Conservation (phyloP, 2,888 invertebrate genomes). For the Dexiosoma caninum region DNA sequence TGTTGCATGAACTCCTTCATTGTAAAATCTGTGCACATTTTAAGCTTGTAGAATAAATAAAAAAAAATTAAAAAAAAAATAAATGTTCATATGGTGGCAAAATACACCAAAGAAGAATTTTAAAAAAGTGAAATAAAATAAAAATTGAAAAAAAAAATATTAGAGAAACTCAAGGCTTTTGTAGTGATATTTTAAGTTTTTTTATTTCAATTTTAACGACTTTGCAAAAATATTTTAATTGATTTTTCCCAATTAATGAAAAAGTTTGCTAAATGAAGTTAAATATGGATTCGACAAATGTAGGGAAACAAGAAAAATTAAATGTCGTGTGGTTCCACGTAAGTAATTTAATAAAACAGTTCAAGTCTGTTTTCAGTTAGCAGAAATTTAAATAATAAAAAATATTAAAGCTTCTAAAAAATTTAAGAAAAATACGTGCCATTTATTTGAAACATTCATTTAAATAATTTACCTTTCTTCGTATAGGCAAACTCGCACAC, state of each 20-base stretch:
- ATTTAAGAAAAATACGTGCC: too few relatives aligned
- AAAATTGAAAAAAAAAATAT: neutral
- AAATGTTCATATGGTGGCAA: neutral
- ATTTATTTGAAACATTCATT: too few relatives aligned
- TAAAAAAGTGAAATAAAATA: slow-evolving; percentile 25
- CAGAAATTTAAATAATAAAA: too few relatives aligned
- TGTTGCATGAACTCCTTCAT: slow-evolving; percentile 20
- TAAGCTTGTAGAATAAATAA: neutral
- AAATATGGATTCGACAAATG: neutral
- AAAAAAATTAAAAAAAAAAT: neutral
- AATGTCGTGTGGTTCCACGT: too few relatives aligned
- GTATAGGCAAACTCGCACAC: too few relatives aligned
- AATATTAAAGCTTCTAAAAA: too few relatives aligned
- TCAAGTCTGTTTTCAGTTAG: too few relatives aligned
- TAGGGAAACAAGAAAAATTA: too few relatives aligned
- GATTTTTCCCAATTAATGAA: slow-evolving; percentile 33
- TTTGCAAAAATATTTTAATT: slow-evolving; percentile 4
- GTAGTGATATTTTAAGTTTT: neutral
- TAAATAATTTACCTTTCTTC: too few relatives aligned
- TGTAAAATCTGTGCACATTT: slow-evolving; percentile 21
- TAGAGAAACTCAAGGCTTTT: neutral
- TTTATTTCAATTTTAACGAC: neutral
- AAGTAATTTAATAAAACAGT: too few relatives aligned
- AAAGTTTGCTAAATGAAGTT: too few relatives aligned
- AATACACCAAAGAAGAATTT: neutral